Evolutionary conservation across 2,888 invertebrate species (phyloP).

Genomic region (Lydus trimaculatus): DNA sequence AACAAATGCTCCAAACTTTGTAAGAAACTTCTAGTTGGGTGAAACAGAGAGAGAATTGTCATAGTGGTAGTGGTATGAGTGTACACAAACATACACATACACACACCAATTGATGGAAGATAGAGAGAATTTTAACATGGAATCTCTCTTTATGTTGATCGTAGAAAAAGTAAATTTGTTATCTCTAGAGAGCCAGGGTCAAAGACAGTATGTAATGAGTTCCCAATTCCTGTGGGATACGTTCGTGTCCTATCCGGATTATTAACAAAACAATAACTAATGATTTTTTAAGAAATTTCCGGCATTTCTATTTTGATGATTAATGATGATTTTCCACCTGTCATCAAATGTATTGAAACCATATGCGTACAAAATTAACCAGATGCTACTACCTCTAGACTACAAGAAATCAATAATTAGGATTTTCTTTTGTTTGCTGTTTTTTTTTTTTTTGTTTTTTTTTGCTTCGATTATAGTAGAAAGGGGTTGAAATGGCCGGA

Average conservation of each 20-base stretch:
- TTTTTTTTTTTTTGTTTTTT: background rate
- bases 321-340: background rate
- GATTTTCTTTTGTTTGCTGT: background rate
- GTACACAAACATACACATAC: too few species aligned
- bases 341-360: background rate
- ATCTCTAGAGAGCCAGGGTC: conserved; percentile 56
- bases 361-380: background rate
- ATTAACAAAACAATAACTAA: conserved; percentile 6
- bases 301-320: background rate
- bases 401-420: background rate
- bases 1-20: conserved; percentile 57
- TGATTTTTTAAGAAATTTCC: background rate
- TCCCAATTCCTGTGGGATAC: conserved; percentile 57
- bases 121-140: background rate
- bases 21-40: background rate
- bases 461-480: background rate
- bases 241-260: conserved; percentile 49
- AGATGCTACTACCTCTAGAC: background rate
- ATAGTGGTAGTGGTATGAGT: background rate
- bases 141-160: background rate
- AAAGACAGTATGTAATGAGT: conserved; percentile 61
- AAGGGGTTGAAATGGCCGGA: conserved; percentile 40
- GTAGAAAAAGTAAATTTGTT: conserved; percentile 1
- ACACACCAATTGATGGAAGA: background rate
- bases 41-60: background rate